Conservation (phyloP, 2,888 invertebrate species). For the Chironomus tentans region DNA sequence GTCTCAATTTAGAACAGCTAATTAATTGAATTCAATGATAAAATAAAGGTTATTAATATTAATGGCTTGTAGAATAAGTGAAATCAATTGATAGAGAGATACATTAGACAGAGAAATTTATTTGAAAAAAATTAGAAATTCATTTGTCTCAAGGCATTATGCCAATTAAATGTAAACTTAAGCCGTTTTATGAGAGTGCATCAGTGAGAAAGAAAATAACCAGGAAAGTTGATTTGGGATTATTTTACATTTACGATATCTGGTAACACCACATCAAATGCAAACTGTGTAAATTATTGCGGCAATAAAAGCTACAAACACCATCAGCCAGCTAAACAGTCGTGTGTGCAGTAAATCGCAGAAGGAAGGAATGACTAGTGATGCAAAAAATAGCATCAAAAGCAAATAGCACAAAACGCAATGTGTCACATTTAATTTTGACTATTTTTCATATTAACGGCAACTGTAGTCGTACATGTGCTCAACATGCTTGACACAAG, state of each 20-base stretch:
- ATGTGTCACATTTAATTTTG: not conserved
- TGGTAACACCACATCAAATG: not conserved
- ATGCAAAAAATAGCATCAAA: not conserved
- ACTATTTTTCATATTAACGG: no score
- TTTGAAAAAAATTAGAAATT: not conserved
- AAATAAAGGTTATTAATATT: no score
- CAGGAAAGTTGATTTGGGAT: no score
- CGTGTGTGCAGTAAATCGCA: not conserved
- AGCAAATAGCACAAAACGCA: not conserved
- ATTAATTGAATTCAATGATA: no score
- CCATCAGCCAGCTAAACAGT: not conserved
- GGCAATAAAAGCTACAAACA: not conserved
- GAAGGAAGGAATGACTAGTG: no score
- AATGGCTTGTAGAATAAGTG: not conserved
- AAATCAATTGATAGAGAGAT: conserved; percentile 13
- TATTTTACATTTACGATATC: not conserved
- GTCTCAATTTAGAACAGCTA: no score
- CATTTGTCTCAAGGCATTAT: conserved; percentile 1
- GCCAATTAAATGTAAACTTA: conserved; percentile 8
- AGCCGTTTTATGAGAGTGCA: not conserved
- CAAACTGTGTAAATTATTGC: not conserved
- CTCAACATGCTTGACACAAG: no score
- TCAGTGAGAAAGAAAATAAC: not conserved
- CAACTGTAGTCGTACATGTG: no score
- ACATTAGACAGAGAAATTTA: not conserved